phyloP scores from a whole-genome alignment of 2,797 vertebrate species.

The Falco columbarius region DNA sequence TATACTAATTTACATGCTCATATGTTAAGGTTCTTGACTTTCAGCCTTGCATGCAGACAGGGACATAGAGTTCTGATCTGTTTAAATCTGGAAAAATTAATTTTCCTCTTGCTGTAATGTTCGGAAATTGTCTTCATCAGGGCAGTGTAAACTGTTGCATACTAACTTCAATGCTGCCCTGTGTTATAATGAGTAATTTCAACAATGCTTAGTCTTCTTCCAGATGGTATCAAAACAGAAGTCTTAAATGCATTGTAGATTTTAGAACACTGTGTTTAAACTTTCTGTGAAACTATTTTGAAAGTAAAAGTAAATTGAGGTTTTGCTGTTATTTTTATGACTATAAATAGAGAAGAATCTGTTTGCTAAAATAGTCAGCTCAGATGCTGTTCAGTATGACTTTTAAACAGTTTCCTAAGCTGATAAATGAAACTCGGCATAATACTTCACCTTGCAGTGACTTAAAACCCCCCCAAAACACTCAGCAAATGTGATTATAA shows the following conservation, averaged over 20 bases:
- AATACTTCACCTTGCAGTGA: not conserved
- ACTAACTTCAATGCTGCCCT: not conserved
- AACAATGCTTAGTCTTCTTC: slow-evolving; percentile 13
- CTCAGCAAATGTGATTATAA: not conserved
- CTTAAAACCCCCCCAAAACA: not conserved
- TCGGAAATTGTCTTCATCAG: not conserved
- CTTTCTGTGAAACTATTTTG: not conserved
- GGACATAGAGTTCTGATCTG: not conserved
- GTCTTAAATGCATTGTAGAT: not conserved
- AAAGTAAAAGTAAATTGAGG: slow-evolving; percentile 10
- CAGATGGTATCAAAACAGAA: not conserved
- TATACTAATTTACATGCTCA: not conserved
- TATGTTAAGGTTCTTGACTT: not conserved
- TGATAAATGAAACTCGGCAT: slow-evolving; percentile 13
- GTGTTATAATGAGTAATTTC: not conserved
- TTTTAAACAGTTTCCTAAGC: slow-evolving; percentile 61
- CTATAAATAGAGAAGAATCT: not conserved
- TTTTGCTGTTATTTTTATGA: slow-evolving; percentile 18
- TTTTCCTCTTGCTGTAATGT: not conserved
- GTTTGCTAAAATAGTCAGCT: not conserved
- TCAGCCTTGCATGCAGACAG: not conserved
- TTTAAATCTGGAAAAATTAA: not conserved
- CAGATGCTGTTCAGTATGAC: not conserved
- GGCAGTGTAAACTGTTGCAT: not conserved
- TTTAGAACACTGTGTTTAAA: not conserved